These are phyloP conservation scores for Procambarus clarkii DNA, from an alignment of 1,140 invertebrate species.

Conservation along the genomic window DNA sequence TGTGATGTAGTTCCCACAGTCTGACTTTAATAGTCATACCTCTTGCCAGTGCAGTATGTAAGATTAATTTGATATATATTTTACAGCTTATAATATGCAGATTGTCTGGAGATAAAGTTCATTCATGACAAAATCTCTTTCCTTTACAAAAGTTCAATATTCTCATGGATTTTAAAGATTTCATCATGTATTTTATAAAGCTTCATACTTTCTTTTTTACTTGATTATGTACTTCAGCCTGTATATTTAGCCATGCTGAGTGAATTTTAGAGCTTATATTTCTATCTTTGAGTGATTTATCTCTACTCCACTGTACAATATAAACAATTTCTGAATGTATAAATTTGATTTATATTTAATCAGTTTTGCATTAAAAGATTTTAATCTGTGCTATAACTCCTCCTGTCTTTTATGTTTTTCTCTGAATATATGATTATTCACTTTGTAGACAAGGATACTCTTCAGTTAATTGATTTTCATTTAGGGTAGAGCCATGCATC, in stretches of 20 bases:
- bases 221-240: background rate
- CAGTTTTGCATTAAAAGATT: background rate
- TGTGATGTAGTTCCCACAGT: background rate
- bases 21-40: background rate
- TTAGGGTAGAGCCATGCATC: background rate
- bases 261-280: background rate
- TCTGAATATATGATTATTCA: background rate
- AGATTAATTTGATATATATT: background rate
- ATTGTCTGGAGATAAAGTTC: background rate
- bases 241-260: background rate
- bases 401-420: background rate
- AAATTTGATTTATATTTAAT: background rate
- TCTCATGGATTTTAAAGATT: background rate
- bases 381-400: background rate
- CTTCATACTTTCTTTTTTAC: background rate
- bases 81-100: background rate
- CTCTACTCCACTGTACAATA: background rate
- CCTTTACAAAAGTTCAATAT: background rate
- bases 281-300: background rate
- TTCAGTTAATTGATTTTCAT: background rate
- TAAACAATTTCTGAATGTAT: background rate
- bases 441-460: background rate
- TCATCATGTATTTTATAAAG: background rate
- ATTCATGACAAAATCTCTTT: background rate
- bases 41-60: conserved; percentile 11